phyloP scores from a whole-genome alignment of 2,797 vertebrate species.

The Staurois parvus region DNA sequence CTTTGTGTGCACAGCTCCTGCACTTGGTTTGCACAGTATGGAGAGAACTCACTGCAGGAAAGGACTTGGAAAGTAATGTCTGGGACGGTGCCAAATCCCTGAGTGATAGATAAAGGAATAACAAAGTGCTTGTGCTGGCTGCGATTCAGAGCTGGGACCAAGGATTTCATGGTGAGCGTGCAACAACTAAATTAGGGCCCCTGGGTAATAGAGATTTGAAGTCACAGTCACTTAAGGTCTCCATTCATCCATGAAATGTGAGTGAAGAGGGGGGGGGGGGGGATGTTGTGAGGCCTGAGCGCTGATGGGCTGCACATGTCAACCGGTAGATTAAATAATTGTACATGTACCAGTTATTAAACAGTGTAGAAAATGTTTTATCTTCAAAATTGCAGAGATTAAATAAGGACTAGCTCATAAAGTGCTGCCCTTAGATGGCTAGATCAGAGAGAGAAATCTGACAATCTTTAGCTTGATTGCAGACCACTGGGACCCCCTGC shows the following conservation, averaged over 20 bases:
- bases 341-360: slow-evolving; percentile 31
- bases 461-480: neutral
- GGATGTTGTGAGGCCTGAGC: slow-evolving; percentile 32
- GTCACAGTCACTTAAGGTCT: slow-evolving; percentile 61
- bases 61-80: slow-evolving; percentile 50
- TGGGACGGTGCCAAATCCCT: slow-evolving; percentile 53
- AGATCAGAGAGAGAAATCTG: neutral
- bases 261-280: slow-evolving; percentile 19
- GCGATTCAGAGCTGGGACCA: slow-evolving; percentile 48
- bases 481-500: neutral
- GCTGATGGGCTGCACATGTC: slow-evolving; percentile 40
- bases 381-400: neutral
- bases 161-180: slow-evolving; percentile 57
- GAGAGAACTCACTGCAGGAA: slow-evolving; percentile 18
- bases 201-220: slow-evolving; percentile 61
- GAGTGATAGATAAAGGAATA: slow-evolving; percentile 58
- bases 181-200: slow-evolving; percentile 58
- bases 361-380: neutral
- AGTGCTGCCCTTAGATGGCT: neutral
- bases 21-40: slow-evolving; percentile 14
- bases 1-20: slow-evolving; percentile 26
- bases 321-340: slow-evolving; percentile 41
- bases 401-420: neutral
- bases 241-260: slow-evolving; percentile 52
- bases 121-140: slow-evolving; percentile 55